Base-by-base conservation (phyloP, 1,140 invertebrate species). In the Leptestheria dahalacensis region DNA sequence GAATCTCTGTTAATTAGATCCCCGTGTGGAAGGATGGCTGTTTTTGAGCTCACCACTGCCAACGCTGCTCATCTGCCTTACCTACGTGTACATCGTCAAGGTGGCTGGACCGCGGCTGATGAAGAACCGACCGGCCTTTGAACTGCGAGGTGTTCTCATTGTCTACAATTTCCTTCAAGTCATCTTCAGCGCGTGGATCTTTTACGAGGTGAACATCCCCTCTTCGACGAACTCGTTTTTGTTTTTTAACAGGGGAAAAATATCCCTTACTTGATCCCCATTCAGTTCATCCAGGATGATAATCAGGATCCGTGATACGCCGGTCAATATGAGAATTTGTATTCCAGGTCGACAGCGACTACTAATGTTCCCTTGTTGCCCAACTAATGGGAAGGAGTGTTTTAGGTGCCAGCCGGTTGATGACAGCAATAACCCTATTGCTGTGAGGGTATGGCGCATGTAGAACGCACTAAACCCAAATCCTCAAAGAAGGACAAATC, bases 361-460 rank as follows among this genome's bases (percentile, higher is more conserved):
- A n/a, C n/a, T n/a, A n/a, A n/a, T n/a, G n/a, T n/a, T n/a, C n/a
- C n/a, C n/a, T n/a, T n/a, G n/a, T n/a, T n/a, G n/a, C n/a, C n/a
- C n/a, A n/a, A n/a, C n/a, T n/a, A n/a, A n/a, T n/a, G n/a, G n/a
- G n/a, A n/a, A n/a, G n/a, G n/a, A n/a, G n/a, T n/a, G 82, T 74
- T 88, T 88, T 67, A 78, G 79, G 64, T 93, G 90, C 72, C 86
- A 94, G 73, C 86, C 87, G 9, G 87, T 93, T 62, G 86, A 88
- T 71, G 89, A 91, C 74, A 82, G 81, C 15, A 75, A 80, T 68
- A 81, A 79, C 70, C 79, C 83, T 20, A 77, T 77, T 64, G 85
- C 86, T 54, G 74, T 86, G 70, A 79, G 85, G 78, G 88, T 93
- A 81, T 86, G 85, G 80, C 20, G 21, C n/a, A n/a, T n/a, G n/a